Evolutionary conservation across 2,888 invertebrate genomes (phyloP), one percentile per base, ranked within the genome.

Genomic region (Philonicus albiceps): DNA sequence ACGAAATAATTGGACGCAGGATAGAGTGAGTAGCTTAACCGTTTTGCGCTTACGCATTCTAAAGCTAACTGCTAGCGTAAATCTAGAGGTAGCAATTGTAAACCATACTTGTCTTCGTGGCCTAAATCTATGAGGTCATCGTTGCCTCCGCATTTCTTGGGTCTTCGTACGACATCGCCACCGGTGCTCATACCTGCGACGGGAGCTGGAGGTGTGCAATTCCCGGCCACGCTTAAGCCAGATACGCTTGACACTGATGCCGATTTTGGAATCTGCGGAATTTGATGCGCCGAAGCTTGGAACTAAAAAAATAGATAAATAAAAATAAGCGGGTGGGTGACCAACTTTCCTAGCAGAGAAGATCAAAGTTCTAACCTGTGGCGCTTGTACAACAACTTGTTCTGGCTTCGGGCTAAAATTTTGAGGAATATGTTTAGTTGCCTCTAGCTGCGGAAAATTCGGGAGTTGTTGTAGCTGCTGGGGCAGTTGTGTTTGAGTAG

Each of bases 101-200:
- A 76, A 16, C 90, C 92, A 89, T 90, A 92, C 92, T 91, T 90
- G 89, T 92, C 91, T 55, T 89, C 89, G 81, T 91, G 91, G 34
- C 90, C 91, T 30, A 91, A 89, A 89, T 92, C 92, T 86, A 92
- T 92, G 86, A 92, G 89, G 89, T 92, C 92, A 83, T 90, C 90
- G 34, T 90, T 91, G 30, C 86, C 19, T 6, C 87, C 27, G 11
- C 81, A 53, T 53, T 87, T 87, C 64, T 87, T 87, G 16, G 84
- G 78, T 78, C 87, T 85, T 85, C 86, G 81, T n/a, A 37, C 34
- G 34, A 83, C 83, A 53, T 73, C 86, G n/a, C 22, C 34, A 13
- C 30, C 19, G 64, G 37, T 3, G 37, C 72, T 73, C 19, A 6
- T 72, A n/a, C 30, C 73, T 37, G 74, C 11, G 64, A 64, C 64